phyloP scores from a whole-genome alignment of 2,797 vertebrate species.

The Urophycis tenuis region DNA sequence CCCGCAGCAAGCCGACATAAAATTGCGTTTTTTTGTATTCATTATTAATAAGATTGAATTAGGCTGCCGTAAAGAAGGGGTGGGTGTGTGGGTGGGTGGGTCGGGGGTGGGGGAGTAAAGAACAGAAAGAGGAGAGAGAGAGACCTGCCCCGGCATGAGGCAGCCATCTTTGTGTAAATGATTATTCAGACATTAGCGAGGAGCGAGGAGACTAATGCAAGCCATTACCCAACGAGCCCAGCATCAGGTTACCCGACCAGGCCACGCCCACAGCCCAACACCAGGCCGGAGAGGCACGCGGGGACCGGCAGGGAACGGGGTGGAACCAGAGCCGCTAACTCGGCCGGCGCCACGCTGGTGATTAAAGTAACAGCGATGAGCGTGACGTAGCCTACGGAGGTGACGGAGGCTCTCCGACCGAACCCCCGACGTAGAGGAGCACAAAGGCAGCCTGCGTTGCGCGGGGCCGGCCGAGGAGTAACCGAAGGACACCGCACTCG shows the following conservation, averaged over 20 bases:
- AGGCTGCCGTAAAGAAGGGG: slow-evolving; percentile 71
- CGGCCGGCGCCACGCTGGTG: not conserved
- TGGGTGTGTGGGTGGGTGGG: not conserved
- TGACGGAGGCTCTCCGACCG: not conserved
- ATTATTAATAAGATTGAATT: slow-evolving; percentile 99
- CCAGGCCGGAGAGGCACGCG: slow-evolving; percentile 26
- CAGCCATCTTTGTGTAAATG: slow-evolving; percentile 98
- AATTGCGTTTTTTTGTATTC: slow-evolving; percentile 99
- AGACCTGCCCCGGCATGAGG: slow-evolving; percentile 82
- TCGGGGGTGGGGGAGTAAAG: slow-evolving; percentile 54
- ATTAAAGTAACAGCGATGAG: not conserved
- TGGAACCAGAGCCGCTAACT: not conserved
- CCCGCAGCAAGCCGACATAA: slow-evolving; percentile 85
- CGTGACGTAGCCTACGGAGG: not conserved
- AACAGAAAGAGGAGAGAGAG: slow-evolving; percentile 38
- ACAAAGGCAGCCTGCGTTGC: not conserved
- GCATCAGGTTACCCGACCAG: slow-evolving; percentile 72
- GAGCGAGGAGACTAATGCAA: slow-evolving; percentile 83
- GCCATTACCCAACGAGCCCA: slow-evolving; percentile 76
- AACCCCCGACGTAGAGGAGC: not conserved
- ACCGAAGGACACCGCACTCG: not conserved
- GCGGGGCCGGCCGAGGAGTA: not conserved
- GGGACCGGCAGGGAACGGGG: slow-evolving; percentile 18
- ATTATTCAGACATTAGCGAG: slow-evolving; percentile 88
- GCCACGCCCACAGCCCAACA: slow-evolving; percentile 52